Base-by-base conservation (phyloP, 1,140 invertebrate genomes). In the Aphidius gifuensis region DNA sequence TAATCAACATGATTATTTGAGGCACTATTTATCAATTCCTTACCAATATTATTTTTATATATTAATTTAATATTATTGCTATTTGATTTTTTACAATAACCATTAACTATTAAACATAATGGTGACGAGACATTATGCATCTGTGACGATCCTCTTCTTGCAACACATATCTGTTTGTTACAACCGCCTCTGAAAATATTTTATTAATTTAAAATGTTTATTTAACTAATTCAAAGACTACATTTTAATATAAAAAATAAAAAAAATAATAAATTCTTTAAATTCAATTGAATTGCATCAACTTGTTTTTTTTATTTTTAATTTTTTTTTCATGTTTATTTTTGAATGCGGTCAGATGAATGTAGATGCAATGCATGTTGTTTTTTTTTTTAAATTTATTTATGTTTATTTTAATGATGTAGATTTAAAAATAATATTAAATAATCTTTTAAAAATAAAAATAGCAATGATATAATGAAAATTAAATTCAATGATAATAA, bases 141-240 rank as follows among this genome's bases (percentile, higher is more conserved):
- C 69, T 67, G 38, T 68, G 70, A 64, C 61, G 72, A 56, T 77
- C 68, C 51, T 60, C 65, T 53, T 69, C 66, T 62, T 68, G 60
- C 70, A 67, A 55, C 53, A 66, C 63, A 66, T 72, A 72, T 51
- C 67, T 62, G 64, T 68, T 65, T 63, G 68, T 74, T 73, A 74
- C 69, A 68, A 74, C 73, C 60, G 70, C 65, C 69, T 76, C 72
- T 76, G 76, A 75, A 53, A 58, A 75, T 75, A 74, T 53, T 64
- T 66, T 66, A 53, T 70, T 61, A 54, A 64, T 76, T 72, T 75
- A 71, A 58, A 58, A 32, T 32, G 4, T 32, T 45, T 53, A 43
- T 45, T 7, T 57, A 23, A 9, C 4, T 38, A 8, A 55, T 50
- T 53, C 48, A 48, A 60, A 53, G 49, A 48, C 53, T 2, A 9